Evolutionary conservation across 2,797 vertebrate genomes (phyloP).

Genomic region (Propithecus perrieri): DNA sequence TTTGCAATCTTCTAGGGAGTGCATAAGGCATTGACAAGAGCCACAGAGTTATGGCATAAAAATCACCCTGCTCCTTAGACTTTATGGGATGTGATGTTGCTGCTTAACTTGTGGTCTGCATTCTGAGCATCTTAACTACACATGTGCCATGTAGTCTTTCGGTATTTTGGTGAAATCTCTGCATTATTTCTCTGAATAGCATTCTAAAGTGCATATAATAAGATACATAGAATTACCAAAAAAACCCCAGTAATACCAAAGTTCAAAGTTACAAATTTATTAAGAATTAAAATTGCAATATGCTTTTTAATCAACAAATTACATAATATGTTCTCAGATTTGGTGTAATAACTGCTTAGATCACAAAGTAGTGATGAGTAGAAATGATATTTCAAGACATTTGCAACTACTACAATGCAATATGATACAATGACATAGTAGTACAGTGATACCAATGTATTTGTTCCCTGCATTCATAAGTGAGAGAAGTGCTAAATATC

Average conservation of each 20-base stretch:
- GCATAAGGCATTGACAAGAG: background rate
- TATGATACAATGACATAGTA: background rate
- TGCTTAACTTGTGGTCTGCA: background rate
- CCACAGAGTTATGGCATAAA: background rate
- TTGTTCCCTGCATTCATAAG: background rate
- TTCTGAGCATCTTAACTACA: background rate
- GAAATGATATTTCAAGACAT: background rate
- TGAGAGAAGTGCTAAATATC: background rate
- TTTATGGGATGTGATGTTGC: background rate
- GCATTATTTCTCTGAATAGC: background rate
- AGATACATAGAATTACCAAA: background rate
- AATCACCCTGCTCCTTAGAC: background rate
- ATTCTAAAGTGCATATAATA: background rate
- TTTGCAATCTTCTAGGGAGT: background rate
- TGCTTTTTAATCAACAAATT: background rate
- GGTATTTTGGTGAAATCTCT: background rate
- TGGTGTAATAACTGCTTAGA: background rate
- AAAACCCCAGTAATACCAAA: background rate
- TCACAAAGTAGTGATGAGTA: background rate
- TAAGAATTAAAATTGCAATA: background rate
- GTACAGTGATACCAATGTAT: background rate
- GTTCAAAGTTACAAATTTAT: background rate
- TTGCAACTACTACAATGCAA: background rate
- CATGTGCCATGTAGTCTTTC: background rate
- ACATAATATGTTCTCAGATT: background rate